Conservation (phyloP, 2,797 vertebrate species). For the Anolis apletophallus region DNA sequence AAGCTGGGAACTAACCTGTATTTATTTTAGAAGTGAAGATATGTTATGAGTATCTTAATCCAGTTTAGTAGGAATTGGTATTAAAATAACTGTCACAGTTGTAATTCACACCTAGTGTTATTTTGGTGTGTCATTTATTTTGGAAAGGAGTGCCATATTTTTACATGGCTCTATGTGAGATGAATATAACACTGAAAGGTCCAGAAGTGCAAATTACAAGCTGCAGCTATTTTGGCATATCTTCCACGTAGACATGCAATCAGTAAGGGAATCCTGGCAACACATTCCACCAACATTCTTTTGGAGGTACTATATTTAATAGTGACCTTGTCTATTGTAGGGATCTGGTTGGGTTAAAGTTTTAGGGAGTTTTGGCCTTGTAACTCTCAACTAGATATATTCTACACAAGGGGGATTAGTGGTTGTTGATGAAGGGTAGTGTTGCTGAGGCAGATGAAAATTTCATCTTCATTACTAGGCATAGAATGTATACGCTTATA, state of each 20-base stretch:
- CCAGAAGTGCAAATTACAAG: slow-evolving; percentile 17
- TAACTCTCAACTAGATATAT: neutral
- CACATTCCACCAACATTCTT: slow-evolving; percentile 31
- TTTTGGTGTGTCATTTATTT: slow-evolving; percentile 22
- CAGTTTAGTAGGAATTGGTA: slow-evolving; percentile 24
- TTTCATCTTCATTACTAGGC: neutral
- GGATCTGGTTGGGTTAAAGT: neutral
- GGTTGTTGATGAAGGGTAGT: neutral
- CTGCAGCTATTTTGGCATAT: slow-evolving; percentile 28
- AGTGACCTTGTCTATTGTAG: neutral
- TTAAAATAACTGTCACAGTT: slow-evolving; percentile 12
- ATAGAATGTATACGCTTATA: neutral
- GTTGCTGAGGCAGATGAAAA: neutral
- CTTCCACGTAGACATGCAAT: slow-evolving; percentile 18
- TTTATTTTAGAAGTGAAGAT: neutral
- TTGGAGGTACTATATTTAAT: slow-evolving; percentile 51
- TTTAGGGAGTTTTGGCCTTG: neutral
- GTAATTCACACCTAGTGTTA: slow-evolving; percentile 34
- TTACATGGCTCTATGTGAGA: slow-evolving; percentile 14
- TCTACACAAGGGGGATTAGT: neutral
- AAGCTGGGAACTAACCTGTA: neutral
- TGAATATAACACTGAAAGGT: slow-evolving; percentile 32
- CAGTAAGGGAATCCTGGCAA: slow-evolving; percentile 30
- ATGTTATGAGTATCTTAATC: slow-evolving; percentile 16
- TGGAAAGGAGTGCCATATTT: slow-evolving; percentile 20